Percentiles rank a stretch among this genome's conserved stretches.
These are phyloP conservation scores for Ciona savignyi DNA, from an alignment of 23 tunicate genomes.

Conservation along the genomic window DNA sequence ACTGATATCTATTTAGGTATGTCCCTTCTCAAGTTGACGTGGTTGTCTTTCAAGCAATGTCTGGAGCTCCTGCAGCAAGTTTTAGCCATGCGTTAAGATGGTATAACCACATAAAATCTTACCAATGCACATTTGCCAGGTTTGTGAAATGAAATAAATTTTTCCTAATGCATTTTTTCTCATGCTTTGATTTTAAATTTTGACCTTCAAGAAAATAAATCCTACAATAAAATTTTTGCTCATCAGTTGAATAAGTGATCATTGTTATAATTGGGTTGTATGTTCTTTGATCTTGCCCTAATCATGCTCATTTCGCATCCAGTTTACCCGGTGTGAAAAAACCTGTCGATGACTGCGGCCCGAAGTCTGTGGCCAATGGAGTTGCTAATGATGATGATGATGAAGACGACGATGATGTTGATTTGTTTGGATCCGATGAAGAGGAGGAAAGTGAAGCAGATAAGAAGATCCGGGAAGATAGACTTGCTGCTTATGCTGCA, in stretches of 20 bases:
- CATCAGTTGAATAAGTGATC: no score
- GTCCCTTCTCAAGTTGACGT: conserved; percentile 99
- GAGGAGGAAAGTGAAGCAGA: conserved; percentile 60
- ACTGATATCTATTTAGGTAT: no score
- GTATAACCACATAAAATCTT: conserved; percentile 88
- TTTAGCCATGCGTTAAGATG: conserved; percentile 81
- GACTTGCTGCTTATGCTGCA: conserved; percentile 59
- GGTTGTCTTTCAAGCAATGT: conserved; percentile 60
- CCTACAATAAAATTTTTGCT: no score
- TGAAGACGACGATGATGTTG: conserved; percentile 52
- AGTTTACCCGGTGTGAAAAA: conserved; percentile 83
- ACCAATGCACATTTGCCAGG: conserved; percentile 73
- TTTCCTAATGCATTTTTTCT: no score
- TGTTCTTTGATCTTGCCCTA: no score
- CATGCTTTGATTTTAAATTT: not conserved
- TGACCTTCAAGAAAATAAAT: no score
- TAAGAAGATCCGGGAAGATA: conserved; percentile 50
- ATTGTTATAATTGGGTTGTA: no score
- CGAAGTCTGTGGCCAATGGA: conserved; percentile 31
- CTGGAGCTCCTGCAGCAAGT: conserved; percentile 59
- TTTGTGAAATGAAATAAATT: not conserved
- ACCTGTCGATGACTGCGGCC: conserved; percentile 67
- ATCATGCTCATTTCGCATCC: no score
- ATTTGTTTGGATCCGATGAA: conserved; percentile 43
- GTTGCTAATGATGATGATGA: conserved; percentile 50